These are phyloP conservation scores for Octopus bimaculoides DNA, from an alignment of 1,140 invertebrate genomes.

Conservation along the genomic window DNA sequence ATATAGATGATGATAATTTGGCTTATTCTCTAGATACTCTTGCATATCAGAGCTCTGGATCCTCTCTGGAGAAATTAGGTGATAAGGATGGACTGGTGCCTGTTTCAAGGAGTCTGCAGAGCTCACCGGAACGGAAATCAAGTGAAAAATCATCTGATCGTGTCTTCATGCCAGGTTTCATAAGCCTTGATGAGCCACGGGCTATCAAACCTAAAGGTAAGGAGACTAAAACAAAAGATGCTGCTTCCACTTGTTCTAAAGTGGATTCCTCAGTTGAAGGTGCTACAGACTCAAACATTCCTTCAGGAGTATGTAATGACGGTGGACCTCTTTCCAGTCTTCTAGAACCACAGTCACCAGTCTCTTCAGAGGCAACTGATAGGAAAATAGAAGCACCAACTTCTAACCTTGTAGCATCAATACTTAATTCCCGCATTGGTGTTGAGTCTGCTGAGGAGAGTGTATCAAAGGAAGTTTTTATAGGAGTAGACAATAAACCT, in stretches of 20 bases:
- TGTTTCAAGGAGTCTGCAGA: constrained; percentile 62
- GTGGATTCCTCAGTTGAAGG: not conserved
- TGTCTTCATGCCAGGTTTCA: constrained; percentile 66
- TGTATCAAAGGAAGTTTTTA: not conserved
- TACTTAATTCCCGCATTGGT: constrained; percentile 11
- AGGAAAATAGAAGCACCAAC: constrained; percentile 5
- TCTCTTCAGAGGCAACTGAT: not conserved
- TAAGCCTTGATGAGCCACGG: constrained; percentile 39
- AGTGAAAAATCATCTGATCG: constrained; percentile 58
- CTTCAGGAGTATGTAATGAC: not conserved
- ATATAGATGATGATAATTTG: constrained; percentile 88
- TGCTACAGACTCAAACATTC: constrained; percentile 3
- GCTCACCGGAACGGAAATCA: constrained; percentile 62
- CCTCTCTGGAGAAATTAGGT: constrained; percentile 65
- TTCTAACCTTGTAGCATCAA: not conserved
- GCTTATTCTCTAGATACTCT: constrained; percentile 88
- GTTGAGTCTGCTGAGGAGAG: not conserved
- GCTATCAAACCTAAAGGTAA: constrained; percentile 25
- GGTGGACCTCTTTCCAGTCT: constrained; percentile 6
- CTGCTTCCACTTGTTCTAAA: not conserved
- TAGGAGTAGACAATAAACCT: not conserved
- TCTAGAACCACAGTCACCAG: constrained; percentile 10
- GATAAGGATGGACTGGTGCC: constrained; percentile 44
- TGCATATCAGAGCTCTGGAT: constrained; percentile 65
- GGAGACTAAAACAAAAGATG: constrained; percentile 20